phyloP scores from a whole-genome alignment of 2,113 vertebrate genomes.

The Anhinga anhinga region DNA sequence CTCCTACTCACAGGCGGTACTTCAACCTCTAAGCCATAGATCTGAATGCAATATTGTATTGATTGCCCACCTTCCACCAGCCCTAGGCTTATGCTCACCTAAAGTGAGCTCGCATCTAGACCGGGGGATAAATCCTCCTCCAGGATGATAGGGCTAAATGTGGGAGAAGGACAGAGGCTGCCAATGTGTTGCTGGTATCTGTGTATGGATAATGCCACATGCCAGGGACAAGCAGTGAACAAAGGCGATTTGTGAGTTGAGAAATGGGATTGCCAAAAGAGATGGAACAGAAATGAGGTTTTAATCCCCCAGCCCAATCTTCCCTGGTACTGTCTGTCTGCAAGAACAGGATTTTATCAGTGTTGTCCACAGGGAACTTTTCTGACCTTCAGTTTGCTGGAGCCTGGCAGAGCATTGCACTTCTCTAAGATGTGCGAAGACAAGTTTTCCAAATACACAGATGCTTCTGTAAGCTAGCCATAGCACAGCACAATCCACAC shows the following conservation, averaged over 20 bases:
- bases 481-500: not conserved
- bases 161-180: not conserved
- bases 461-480: not conserved
- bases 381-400: conserved; percentile 53
- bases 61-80: not conserved
- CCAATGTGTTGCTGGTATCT: not conserved
- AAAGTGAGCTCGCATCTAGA: not conserved
- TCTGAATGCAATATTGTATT: not conserved
- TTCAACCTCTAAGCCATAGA: not conserved
- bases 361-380: not conserved
- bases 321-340: not conserved
- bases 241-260: conserved; percentile 26
- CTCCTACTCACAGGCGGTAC: not conserved
- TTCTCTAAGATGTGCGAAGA: not conserved
- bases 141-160: not conserved
- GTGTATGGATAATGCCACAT: not conserved
- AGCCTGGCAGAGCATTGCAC: not conserved
- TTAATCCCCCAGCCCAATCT: conserved; percentile 50
- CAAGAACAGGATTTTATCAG: conserved; percentile 35
- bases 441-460: not conserved
- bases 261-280: conserved; percentile 49
- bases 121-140: not conserved
- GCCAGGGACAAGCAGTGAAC: conserved; percentile 1
- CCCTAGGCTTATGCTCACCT: not conserved
- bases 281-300: conserved; percentile 50